Base-by-base conservation (phyloP, 2,888 invertebrate genomes). In the Chrysopilus asiliformis region DNA sequence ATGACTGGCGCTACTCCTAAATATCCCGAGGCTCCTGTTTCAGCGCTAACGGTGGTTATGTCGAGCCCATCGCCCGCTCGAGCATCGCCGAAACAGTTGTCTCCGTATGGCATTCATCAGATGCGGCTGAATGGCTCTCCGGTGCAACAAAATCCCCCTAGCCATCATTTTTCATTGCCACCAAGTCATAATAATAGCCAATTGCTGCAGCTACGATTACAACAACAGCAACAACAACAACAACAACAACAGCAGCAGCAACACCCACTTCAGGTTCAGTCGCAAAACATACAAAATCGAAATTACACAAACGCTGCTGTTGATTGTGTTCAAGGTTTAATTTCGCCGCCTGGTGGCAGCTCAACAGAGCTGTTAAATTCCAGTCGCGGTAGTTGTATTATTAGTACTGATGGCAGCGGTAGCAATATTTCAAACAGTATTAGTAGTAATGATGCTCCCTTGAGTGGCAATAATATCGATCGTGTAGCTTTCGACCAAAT, bases 191-290 rank as follows among this genome's bases (percentile, higher is more conserved):
- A 13, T 31, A 20, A 19, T 39, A 4, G 19, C 43, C 51, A 4
- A 44, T 38, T 2, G 47, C 51, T 4, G 47, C 47, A 15, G 50
- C 51, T 4, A 47, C 46, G 15, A 50, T 44, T 3, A 44, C 47
- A 19, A 46, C 43, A 32, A 49, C 57, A 17, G 41, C 45, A 15
- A 35, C 46, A 17, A 20, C 39, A 18, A 20, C 29, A 9, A 45
- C 51, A 2, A 39, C 47, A 1, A 44, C 48, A 22, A 24, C 14
- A 26, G 26, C 19, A n/a, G 13, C 32, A 32, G 14, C 29, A 32
- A 8, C 24, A 22, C 17, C 34, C 37, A 9, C 40, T 31, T 22
- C 36, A 37, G 16, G 33, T 41, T 25, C 42, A 38, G 12, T 32
- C 36, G 36, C 38, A 24, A 16, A 22, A 32, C 28, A 29, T 20